Conservation (phyloP, 2,888 invertebrate genomes). For the Oscheius sp. region DNA sequence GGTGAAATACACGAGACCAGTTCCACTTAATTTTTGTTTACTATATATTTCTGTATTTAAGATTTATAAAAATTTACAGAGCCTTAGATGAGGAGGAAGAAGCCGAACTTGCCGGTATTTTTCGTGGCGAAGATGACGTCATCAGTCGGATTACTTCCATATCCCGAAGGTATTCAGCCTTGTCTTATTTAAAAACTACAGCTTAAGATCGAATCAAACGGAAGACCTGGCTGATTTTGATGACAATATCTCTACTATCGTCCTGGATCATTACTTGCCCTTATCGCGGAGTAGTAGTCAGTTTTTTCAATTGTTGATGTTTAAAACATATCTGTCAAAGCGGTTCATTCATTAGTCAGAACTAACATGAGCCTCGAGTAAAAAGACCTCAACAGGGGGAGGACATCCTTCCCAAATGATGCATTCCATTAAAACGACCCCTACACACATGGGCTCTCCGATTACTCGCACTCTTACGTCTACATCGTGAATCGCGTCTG, state of each 20-base stretch:
- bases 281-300: constrained; percentile 45
- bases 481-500: no score
- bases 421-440: constrained; percentile 33
- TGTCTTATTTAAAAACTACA: not conserved
- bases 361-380: not conserved
- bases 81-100: constrained; percentile 26
- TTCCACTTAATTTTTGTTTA: not conserved
- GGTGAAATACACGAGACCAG: no score
- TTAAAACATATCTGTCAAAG: no score
- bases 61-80: not conserved
- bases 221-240: constrained; percentile 63
- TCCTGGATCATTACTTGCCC: constrained; percentile 62
- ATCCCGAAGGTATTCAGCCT: constrained; percentile 41
- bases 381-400: not conserved
- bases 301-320: constrained; percentile 9
- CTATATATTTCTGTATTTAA: not conserved
- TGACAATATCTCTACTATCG: constrained; percentile 57
- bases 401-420: constrained; percentile 19
- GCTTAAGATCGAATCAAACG: constrained; percentile 54
- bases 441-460: constrained; percentile 8
- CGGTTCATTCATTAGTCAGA: no score
- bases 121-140: constrained; percentile 37
- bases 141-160: constrained; percentile 47
- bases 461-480: constrained; percentile 4
- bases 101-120: constrained; percentile 22